These are phyloP conservation scores for Ceramica pisi DNA, from an alignment of 2,888 invertebrate genomes.

Conservation along the genomic window DNA sequence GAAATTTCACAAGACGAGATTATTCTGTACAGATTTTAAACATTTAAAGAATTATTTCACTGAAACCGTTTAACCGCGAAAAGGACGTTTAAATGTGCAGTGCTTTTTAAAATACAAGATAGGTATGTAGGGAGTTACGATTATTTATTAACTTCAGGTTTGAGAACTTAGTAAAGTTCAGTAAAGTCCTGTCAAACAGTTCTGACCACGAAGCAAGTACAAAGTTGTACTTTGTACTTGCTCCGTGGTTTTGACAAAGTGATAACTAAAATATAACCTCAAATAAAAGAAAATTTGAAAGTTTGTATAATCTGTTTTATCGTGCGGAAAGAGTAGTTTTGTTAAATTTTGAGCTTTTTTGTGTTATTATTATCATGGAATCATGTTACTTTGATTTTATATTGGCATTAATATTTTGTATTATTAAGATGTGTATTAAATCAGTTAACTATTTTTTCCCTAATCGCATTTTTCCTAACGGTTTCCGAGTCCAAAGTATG, in stretches of 20 bases:
- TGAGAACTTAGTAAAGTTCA: not conserved
- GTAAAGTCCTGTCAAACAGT: not conserved
- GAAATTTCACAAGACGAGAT: not conserved
- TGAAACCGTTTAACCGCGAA: no score
- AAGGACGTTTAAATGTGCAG: no score
- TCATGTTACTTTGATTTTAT: slow-evolving; percentile 9
- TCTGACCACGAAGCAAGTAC: not conserved
- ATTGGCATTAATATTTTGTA: slow-evolving; percentile 13
- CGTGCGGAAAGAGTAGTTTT: not conserved
- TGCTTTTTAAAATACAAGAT: no score
- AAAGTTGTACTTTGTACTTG: no score
- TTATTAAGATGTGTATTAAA: slow-evolving; percentile 16
- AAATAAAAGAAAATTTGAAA: not conserved
- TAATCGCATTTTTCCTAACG: not conserved
- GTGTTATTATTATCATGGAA: slow-evolving; percentile 21
- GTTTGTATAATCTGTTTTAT: not conserved
- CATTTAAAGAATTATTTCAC: not conserved
- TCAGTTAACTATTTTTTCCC: slow-evolving; percentile 1
- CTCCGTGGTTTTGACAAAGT: no score
- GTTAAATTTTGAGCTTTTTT: slow-evolving; percentile 2
- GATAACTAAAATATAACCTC: not conserved
- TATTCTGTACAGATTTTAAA: no score
- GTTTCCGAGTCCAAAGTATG: no score
- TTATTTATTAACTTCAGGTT: not conserved
- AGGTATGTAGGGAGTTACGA: not conserved